A percentile compares a stretch with the other conserved stretches of the same genome.
phyloP scores from a whole-genome alignment of 1,140 invertebrate genomes.

The Panagrolaimus sp. region DNA sequence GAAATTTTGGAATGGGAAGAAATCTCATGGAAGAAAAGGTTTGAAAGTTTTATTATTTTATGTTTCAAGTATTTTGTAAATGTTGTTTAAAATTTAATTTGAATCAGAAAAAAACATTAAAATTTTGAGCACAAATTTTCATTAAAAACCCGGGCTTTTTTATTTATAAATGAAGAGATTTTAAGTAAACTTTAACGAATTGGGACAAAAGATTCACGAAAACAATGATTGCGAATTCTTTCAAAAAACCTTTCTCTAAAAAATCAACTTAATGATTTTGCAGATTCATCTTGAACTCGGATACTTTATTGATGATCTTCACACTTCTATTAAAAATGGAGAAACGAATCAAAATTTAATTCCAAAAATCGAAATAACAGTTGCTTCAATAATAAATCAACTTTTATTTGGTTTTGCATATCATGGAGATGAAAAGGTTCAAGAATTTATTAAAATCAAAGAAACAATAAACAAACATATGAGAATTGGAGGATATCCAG shows the following conservation, averaged over 20 bases:
- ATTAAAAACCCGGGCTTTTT: too few species aligned
- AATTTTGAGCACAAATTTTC: too few species aligned
- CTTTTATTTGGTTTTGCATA: constrained; percentile 5
- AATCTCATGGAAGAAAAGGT: constrained; percentile 37
- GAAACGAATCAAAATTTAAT: neutral
- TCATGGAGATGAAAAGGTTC: neutral
- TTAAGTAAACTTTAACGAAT: too few species aligned
- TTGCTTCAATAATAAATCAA: constrained; percentile 5
- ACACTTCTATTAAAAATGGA: neutral
- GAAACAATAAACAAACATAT: neutral
- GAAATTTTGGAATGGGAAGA: constrained; percentile 33
- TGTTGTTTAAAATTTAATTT: too few species aligned
- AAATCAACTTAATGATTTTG: too few species aligned
- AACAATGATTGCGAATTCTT: too few species aligned
- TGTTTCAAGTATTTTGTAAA: too few species aligned
- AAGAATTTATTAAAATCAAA: constrained; percentile 5
- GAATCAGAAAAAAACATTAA: too few species aligned
- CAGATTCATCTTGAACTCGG: constrained; percentile 2
- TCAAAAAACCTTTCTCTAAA: too few species aligned
- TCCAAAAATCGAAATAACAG: constrained; percentile 6
- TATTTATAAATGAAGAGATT: too few species aligned
- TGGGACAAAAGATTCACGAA: too few species aligned
- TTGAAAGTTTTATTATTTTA: neutral
- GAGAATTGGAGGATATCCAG: neutral
- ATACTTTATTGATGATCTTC: neutral